A percentile compares a stretch with the other conserved stretches of the same genome.
Conservation (phyloP, 2,888 invertebrate genomes). For the Dendrolimus pini region DNA sequence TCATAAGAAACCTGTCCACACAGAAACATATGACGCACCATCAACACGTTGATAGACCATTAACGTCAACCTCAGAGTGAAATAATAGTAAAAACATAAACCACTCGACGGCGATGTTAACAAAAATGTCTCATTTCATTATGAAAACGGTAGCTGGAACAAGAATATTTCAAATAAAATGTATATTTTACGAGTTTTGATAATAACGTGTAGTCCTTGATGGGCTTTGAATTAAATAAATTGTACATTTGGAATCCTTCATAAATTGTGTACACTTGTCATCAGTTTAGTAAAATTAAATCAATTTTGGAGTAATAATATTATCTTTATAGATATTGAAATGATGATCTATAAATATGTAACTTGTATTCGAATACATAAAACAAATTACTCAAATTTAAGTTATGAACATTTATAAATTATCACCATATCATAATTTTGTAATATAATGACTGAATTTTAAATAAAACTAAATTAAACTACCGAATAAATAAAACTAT, state of each 20-base stretch:
- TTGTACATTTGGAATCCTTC: neutral
- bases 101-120: conserved; percentile 14
- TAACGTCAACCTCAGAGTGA: conserved; percentile 41
- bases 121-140: conserved; percentile 21
- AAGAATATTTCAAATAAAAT: conserved; percentile 1
- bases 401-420: no score
- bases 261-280: neutral
- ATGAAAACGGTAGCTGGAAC: conserved; percentile 4
- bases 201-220: neutral
- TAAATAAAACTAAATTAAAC: no score
- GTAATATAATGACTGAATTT: no score
- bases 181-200: conserved; percentile 4
- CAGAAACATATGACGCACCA: conserved; percentile 25
- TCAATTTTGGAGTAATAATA: neutral
- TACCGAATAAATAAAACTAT: no score
- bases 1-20: conserved; percentile 3
- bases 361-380: no score
- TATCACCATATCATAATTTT: no score
- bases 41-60: conserved; percentile 40
- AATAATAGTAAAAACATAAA: conserved; percentile 34
- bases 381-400: no score
- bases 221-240: neutral
- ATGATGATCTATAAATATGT: neutral
- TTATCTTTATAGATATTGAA: neutral
- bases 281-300: neutral